Percentiles rank a stretch among this genome's conserved stretches.
phyloP scores from a whole-genome alignment of 2,888 invertebrate species.

The Eilema caniola region DNA sequence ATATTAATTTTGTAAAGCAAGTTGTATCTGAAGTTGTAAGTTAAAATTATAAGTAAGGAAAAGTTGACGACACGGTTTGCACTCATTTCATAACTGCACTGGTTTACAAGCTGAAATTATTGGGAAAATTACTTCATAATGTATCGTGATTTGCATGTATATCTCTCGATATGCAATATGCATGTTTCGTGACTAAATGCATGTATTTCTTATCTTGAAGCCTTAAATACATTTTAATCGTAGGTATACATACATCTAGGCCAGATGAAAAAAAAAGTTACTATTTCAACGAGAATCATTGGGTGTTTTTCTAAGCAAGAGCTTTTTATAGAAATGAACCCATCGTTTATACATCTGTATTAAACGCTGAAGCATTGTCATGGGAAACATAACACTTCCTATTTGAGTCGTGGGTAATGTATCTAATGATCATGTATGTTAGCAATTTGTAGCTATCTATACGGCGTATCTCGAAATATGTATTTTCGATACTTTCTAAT shows the following conservation, averaged over 20 bases:
- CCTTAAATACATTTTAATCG: not conserved
- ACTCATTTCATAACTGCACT: constrained; percentile 26
- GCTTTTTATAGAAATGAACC: not conserved
- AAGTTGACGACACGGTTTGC: constrained; percentile 10
- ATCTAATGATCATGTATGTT: constrained; percentile 34
- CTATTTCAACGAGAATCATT: not conserved
- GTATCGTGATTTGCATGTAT: constrained; percentile 15
- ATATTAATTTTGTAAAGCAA: not conserved
- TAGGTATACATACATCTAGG: too few species aligned
- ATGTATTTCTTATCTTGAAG: constrained; percentile 1
- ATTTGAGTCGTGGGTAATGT: constrained; percentile 2
- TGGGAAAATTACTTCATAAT: constrained; percentile 26
- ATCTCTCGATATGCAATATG: not conserved
- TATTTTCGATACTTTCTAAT: constrained; percentile 61
- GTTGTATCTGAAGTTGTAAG: not conserved
- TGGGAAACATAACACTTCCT: not conserved
- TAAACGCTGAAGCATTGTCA: not conserved
- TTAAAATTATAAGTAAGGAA: constrained; percentile 12
- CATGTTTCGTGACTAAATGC: constrained; percentile 4
- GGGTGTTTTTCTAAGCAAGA: not conserved
- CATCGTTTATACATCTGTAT: not conserved
- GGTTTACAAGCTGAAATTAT: constrained; percentile 21
- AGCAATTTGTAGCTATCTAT: constrained; percentile 45
- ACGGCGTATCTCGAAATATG: constrained; percentile 41
- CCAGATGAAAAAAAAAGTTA: not conserved